phyloP scores from a whole-genome alignment of 1,140 invertebrate genomes.

The Lasioglossum albipes region DNA sequence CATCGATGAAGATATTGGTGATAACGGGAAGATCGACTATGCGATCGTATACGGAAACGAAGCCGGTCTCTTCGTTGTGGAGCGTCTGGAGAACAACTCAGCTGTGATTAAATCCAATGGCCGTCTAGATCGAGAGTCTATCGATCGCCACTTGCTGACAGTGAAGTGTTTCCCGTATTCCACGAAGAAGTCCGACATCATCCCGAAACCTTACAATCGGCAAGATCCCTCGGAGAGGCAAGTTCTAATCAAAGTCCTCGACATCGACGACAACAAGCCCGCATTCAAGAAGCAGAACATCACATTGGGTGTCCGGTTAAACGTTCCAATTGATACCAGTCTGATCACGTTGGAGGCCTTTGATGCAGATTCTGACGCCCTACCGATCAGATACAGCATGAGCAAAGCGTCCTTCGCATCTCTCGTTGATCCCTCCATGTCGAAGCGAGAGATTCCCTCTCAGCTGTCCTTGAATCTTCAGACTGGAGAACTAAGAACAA shows the following conservation, averaged over 20 bases:
- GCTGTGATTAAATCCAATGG: slow-evolving; percentile 83
- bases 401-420: slow-evolving; percentile 85
- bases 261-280: slow-evolving; percentile 88
- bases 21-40: slow-evolving; percentile 89
- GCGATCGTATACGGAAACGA: slow-evolving; percentile 88
- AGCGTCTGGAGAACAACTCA: slow-evolving; percentile 84
- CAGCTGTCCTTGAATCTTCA: slow-evolving; percentile 83
- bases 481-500: slow-evolving; percentile 86
- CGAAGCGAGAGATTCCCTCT: slow-evolving; percentile 78
- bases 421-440: slow-evolving; percentile 80
- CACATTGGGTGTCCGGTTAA: slow-evolving; percentile 87
- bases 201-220: slow-evolving; percentile 83
- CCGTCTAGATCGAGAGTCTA: slow-evolving; percentile 85
- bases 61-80: slow-evolving; percentile 83
- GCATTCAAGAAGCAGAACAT: slow-evolving; percentile 84
- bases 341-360: slow-evolving; percentile 84
- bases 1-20: slow-evolving; percentile 87
- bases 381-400: slow-evolving; percentile 84
- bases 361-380: slow-evolving; percentile 85
- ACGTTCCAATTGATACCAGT: slow-evolving; percentile 87
- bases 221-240: slow-evolving; percentile 87
- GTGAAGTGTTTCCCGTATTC: slow-evolving; percentile 86
- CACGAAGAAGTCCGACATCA: slow-evolving; percentile 71
- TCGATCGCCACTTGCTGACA: slow-evolving; percentile 83
- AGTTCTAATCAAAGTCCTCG: slow-evolving; percentile 83